Base-by-base conservation (phyloP, 2,113 vertebrate species). In the Plecotus auritus region DNA sequence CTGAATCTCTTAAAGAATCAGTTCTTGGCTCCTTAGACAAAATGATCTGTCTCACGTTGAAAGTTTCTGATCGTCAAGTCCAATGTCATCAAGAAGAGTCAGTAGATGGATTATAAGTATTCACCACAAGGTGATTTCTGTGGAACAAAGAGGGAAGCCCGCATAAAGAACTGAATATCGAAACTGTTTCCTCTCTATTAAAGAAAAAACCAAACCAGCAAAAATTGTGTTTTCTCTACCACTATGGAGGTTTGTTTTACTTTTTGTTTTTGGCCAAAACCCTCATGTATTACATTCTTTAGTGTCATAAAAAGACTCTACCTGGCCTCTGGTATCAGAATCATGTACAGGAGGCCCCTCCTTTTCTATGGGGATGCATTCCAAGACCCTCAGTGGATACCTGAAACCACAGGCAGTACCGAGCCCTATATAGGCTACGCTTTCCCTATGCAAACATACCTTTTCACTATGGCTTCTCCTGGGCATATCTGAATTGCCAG, bases 61-160 rank as follows among this genome's bases (percentile, higher is more conserved):
- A 92, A 85, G 35, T 70, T 86, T 92, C 88, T 93, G 74, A 64
- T 96, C 82, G 77, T 88, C 35, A 82, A 90, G 82, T 93, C 94
- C 95, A 84, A 0, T 64, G 81, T 84, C 85, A 61, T 84, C 64
- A 40, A 59, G 88, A 96, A 77, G 85, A 87, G 72, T 85, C 88
- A 87, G 17, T 66, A 49, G 51, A 49, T 92, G 89, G 90, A 84
- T 89, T 84, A 2, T 28, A 95, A 94, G 78, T 32, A 64, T 69
- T 95, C 30, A 13, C 26, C 74, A 69, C 23, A 30, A 9, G 51
- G 69, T 28, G 23, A 83, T 92, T 84, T 88, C 85, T 84, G 10
- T 30, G 17, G 59, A 74, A 66, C 67, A 81, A 72, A 94, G 66
- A 45, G 16, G 61, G 14, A 54, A 70, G 51, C 28, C 13, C 83